phyloP scores from a whole-genome alignment of 2,113 vertebrate species.

The Melanerpes formicivorus region DNA sequence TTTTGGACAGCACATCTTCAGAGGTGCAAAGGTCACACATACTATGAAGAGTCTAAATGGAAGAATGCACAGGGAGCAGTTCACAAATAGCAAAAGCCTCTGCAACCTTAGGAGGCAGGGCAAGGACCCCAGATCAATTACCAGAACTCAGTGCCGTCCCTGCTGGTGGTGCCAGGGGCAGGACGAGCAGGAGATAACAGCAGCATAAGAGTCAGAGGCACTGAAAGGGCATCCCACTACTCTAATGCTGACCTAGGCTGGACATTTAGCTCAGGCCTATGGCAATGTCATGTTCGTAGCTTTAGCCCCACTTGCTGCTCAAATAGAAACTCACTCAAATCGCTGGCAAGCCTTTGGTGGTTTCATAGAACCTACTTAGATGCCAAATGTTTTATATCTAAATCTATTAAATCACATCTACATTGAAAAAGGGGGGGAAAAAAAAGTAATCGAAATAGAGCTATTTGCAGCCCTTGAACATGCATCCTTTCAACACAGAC shows the following conservation, averaged over 20 bases:
- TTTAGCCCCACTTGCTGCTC: neutral
- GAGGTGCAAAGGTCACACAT: neutral
- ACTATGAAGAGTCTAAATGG: neutral
- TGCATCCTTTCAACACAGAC: neutral
- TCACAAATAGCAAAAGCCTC: neutral
- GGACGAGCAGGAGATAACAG: neutral
- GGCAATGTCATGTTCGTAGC: neutral
- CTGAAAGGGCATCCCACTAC: neutral
- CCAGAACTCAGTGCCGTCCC: neutral
- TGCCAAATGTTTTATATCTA: neutral
- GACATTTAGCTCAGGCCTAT: neutral
- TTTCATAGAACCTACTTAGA: neutral
- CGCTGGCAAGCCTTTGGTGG: neutral
- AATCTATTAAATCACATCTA: neutral
- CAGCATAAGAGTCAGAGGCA: neutral
- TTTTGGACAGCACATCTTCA: neutral
- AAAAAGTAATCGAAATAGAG: neutral
- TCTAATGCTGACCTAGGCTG: neutral
- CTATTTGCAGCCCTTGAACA: neutral
- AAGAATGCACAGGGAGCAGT: neutral
- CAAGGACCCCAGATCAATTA: neutral
- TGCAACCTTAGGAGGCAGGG: neutral
- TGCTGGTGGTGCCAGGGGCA: neutral
- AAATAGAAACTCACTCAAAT: neutral
- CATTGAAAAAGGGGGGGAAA: neutral